Conservation (phyloP, 2,113 vertebrate species). For the Cyanoramphus novaezelandiae region DNA sequence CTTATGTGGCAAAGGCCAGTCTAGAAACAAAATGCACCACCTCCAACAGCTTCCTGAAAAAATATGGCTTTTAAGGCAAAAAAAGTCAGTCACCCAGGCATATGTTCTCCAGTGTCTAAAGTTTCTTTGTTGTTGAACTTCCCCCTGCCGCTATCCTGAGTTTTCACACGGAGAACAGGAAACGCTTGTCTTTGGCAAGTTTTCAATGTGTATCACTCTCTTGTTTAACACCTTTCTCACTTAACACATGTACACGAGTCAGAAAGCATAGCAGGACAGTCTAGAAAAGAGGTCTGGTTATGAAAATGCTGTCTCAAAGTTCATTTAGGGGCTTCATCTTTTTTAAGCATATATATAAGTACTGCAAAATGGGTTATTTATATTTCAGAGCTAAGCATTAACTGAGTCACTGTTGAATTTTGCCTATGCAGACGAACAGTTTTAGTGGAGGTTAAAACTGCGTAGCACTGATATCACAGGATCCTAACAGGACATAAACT, state of each 20-base stretch:
- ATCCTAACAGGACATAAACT: not conserved
- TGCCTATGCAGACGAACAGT: not conserved
- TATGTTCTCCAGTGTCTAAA: not conserved
- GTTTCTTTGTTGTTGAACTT: constrained; percentile 36
- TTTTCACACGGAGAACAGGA: not conserved
- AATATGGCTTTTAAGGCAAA: not conserved
- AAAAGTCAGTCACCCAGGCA: not conserved
- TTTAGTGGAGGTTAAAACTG: not conserved
- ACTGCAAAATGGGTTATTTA: not conserved
- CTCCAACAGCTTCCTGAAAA: not conserved
- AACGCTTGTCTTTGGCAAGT: not conserved
- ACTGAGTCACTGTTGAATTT: not conserved
- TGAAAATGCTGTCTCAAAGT: not conserved
- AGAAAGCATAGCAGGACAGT: not conserved
- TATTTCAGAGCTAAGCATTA: not conserved
- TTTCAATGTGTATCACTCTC: not conserved
- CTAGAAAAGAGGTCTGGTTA: not conserved
- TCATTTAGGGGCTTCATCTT: not conserved
- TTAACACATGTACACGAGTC: not conserved
- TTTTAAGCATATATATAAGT: not conserved
- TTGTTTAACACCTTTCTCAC: not conserved
- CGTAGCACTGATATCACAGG: not conserved
- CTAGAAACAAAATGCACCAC: not conserved
- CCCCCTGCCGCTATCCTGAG: not conserved
- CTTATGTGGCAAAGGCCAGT: not conserved